Base-by-base conservation (phyloP, 2,888 invertebrate species). In the Eupithecia insigniata region DNA sequence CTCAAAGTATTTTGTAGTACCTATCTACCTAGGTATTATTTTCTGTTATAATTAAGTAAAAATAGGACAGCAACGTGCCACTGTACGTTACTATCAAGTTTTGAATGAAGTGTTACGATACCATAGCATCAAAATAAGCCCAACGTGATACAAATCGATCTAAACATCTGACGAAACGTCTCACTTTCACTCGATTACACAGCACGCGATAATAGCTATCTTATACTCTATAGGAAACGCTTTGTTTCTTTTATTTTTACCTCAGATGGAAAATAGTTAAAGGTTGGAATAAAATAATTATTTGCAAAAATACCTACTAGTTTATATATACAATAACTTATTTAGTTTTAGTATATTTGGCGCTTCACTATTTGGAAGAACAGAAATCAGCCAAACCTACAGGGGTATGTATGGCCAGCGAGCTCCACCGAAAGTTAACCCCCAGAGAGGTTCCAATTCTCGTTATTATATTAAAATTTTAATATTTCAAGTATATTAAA, bases 181-280 rank as follows among this genome's bases (percentile, higher is more conserved):
- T 72, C 65, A 80, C 82, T 82, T 82, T 82, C 82, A 79, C 82
- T 81, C 76, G 71, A 80, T 79, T 80, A 80, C 73, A 60, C 65
- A 51, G 58, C 78, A 72, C 72, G 75, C 76, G 74, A 70, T 61
- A 36, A 51, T 72, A 62, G 64, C 55, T 51, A 69, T 69, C 67
- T 66, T 12, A 12, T 22, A 26, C 26, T 55, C 26, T 64, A 67
- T 75, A 70, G 72, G 69, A 74, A 65, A 72, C 60, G 46, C 68
- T 36, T 69, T 65, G 51, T 70, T 73, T 73, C 65, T 66, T 26
- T 69, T 32, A 34, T 32, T 61, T 60, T 16, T 32, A 10, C 18
- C 2, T 58, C 5, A n/a, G 6, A 58, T 26, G 43, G 43, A 43
- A 43, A n/a, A 39, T 16, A 39, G 18, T n/a, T 8, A 7, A n/a